Evolutionary conservation across 1,140 invertebrate genomes (phyloP).

Genomic region (Mercenaria mercenaria): DNA sequence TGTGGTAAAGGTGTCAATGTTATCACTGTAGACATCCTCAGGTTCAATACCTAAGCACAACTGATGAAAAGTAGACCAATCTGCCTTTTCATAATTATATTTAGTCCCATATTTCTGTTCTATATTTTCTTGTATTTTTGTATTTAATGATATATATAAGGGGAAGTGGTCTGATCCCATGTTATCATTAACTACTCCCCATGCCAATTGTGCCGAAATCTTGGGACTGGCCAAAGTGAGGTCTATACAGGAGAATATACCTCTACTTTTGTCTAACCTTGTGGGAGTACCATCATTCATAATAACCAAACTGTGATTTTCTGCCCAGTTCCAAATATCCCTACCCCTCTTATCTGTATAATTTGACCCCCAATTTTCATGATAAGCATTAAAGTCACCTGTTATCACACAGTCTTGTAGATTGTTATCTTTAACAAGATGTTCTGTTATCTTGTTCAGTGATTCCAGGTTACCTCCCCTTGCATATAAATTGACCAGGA

Average conservation of each 20-base stretch:
- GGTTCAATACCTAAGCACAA: neutral
- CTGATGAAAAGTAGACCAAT: neutral
- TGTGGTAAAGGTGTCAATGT: neutral
- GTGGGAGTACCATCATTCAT: neutral
- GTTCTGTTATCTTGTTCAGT: too few relatives aligned
- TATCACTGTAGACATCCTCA: neutral
- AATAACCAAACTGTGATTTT: neutral
- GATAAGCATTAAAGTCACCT: neutral
- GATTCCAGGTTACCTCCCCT: neutral
- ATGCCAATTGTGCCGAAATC: neutral
- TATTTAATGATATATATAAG: neutral
- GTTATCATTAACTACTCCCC: neutral
- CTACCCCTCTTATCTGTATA: neutral
- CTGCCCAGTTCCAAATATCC: neutral
- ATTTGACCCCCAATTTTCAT: neutral
- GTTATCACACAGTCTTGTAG: neutral
- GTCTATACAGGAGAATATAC: neutral
- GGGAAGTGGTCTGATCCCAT: neutral
- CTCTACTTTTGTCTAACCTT: neutral
- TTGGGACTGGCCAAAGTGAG: neutral
- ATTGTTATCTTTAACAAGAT: too few relatives aligned
- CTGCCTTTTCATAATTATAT: neutral
- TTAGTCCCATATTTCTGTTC: neutral
- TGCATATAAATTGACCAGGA: neutral
- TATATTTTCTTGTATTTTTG: neutral